Evolutionary conservation across 2,113 vertebrate species (phyloP).

Genomic region (Choloepus hoffmanni): DNA sequence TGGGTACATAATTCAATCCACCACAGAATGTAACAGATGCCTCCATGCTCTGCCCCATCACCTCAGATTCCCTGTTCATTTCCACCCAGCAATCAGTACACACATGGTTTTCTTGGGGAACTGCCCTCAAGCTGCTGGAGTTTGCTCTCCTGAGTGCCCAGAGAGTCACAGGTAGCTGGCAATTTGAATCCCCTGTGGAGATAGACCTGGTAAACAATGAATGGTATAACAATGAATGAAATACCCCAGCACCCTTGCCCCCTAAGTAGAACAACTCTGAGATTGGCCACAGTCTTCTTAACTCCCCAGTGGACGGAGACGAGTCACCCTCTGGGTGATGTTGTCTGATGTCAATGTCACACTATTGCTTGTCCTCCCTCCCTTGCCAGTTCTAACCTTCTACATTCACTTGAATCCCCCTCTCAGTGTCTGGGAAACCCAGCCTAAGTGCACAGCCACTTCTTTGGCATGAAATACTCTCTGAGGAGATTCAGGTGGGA

Average conservation of each 20-base stretch:
- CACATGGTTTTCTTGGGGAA: not conserved
- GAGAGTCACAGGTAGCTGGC: not conserved
- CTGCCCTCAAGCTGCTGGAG: not conserved
- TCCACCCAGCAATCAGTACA: not conserved
- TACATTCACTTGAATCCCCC: not conserved
- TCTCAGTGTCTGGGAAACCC: not conserved
- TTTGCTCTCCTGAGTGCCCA: not conserved
- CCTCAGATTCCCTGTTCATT: not conserved
- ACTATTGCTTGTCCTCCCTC: not conserved
- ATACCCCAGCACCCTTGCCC: too few species aligned
- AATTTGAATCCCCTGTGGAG: too few species aligned
- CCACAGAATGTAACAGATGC: not conserved
- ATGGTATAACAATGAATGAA: too few species aligned
- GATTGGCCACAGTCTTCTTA: too few species aligned
- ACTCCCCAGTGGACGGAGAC: too few species aligned
- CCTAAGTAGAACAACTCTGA: too few species aligned
- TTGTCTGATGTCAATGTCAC: not conserved
- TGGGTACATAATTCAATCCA: too few species aligned
- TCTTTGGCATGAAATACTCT: not conserved
- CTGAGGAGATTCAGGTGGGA: not conserved
- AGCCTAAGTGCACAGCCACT: not conserved
- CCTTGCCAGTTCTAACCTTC: not conserved
- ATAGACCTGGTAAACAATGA: too few species aligned
- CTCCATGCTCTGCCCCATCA: not conserved
- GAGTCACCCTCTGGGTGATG: too few species aligned